Percentiles rank a stretch among this genome's conserved stretches.
Evolutionary conservation across 2,113 vertebrate species (phyloP).

Genomic region (Spermophilus dauricus): DNA sequence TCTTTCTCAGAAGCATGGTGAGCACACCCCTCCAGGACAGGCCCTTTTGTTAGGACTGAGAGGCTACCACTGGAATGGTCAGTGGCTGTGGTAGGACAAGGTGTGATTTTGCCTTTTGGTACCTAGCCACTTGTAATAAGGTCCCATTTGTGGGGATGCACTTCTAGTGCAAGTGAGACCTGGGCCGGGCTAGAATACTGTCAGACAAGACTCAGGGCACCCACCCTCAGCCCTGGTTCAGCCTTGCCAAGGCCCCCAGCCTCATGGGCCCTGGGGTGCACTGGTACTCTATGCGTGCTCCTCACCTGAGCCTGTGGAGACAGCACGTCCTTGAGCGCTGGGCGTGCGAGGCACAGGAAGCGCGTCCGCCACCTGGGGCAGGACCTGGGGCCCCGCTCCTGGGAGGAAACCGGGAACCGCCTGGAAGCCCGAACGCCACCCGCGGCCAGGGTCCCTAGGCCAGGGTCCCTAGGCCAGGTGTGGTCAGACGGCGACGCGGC

Average conservation of each 20-base stretch:
- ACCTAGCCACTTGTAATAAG: neutral
- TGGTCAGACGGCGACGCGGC: neutral
- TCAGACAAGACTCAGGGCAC: neutral
- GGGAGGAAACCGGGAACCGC: neutral
- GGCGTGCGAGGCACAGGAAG: neutral
- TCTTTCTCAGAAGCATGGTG: neutral
- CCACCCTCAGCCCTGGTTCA: fast-evolving
- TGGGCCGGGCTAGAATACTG: fast-evolving
- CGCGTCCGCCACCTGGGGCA: neutral
- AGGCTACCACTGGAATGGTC: neutral
- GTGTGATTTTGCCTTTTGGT: neutral
- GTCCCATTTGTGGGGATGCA: fast-evolving
- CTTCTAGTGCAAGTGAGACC: neutral
- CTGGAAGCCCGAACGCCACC: neutral
- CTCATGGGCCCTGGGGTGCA: neutral
- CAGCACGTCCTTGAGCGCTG: neutral
- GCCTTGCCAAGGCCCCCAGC: neutral
- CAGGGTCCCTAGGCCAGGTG: neutral
- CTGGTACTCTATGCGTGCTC: fast-evolving
- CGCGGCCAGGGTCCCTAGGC: neutral
- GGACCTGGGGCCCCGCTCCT: neutral
- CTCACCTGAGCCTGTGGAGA: neutral
- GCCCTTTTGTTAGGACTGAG: neutral
- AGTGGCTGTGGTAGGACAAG: neutral
- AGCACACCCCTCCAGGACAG: fast-evolving